Percentiles rank a stretch among this genome's conserved stretches.
phyloP scores from a whole-genome alignment of 1,140 invertebrate genomes.

The Protaetia brevitarsis region DNA sequence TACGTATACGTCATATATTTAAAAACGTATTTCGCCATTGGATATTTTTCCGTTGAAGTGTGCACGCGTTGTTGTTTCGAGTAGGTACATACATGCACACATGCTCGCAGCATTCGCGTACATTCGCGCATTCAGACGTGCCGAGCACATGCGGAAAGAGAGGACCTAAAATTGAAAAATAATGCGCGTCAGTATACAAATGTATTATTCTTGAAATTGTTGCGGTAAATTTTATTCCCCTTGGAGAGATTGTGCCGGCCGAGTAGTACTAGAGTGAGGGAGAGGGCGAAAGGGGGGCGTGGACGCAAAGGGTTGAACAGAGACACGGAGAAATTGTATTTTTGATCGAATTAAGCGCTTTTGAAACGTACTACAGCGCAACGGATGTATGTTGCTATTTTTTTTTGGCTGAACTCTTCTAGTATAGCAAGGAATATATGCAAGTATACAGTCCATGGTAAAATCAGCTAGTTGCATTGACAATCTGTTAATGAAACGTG shows the following conservation, averaged over 20 bases:
- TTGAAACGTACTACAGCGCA: background rate
- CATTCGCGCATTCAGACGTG: background rate
- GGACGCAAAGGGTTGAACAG: too few relatives aligned
- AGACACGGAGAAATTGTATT: background rate
- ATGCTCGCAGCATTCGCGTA: background rate
- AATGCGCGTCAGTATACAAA: background rate
- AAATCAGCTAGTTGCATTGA: too few relatives aligned
- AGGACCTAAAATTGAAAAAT: background rate
- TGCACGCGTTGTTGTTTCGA: conserved; percentile 1
- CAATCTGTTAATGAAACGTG: too few relatives aligned
- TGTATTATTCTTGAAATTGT: conserved; percentile 15
- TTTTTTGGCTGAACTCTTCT: too few relatives aligned
- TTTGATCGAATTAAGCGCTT: conserved; percentile 6
- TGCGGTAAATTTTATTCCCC: conserved; percentile 1
- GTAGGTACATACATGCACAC: background rate
- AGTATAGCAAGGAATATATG: too few relatives aligned
- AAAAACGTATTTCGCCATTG: background rate
- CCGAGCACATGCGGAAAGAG: too few relatives aligned
- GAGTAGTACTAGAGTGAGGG: too few relatives aligned
- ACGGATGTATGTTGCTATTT: too few relatives aligned
- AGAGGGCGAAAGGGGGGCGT: too few relatives aligned
- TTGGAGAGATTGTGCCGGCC: background rate
- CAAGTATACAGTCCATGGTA: too few relatives aligned
- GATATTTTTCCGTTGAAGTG: conserved; percentile 6
- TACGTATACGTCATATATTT: background rate